Conservation (phyloP, 2,113 vertebrate genomes). For the Vimba vimba region DNA sequence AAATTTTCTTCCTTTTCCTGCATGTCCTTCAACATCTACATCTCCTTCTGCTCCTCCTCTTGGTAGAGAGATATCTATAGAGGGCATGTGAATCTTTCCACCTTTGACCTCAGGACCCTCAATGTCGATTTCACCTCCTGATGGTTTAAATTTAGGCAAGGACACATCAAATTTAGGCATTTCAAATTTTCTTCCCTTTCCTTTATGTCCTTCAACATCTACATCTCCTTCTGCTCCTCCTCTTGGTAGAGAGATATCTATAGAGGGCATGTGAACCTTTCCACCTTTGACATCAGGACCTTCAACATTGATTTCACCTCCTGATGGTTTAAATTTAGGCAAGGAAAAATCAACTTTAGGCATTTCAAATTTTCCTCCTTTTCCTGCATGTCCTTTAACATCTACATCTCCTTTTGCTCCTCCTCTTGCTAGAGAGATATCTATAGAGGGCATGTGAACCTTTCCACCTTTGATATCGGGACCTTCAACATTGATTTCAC, state of each 20-base stretch:
- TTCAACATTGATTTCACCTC: neutral
- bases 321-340: slow-evolving; percentile 37
- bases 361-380: slow-evolving; percentile 39
- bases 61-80: slow-evolving; percentile 57
- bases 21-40: slow-evolving; percentile 7
- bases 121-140: neutral
- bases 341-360: slow-evolving; percentile 44
- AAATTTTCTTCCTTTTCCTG: slow-evolving; percentile 50
- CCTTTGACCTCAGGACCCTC: slow-evolving; percentile 20
- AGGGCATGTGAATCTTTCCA: slow-evolving; percentile 53
- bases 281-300: slow-evolving; percentile 47
- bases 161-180: slow-evolving; percentile 36
- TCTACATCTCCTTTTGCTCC: neutral
- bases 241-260: slow-evolving; percentile 66
- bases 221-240: slow-evolving; percentile 56
- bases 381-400: neutral
- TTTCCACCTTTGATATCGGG: slow-evolving; percentile 52
- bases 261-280: slow-evolving; percentile 63
- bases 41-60: neutral
- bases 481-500: neutral
- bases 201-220: slow-evolving; percentile 24
- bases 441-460: slow-evolving; percentile 42
- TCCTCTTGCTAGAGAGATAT: neutral
- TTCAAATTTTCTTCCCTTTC: slow-evolving; percentile 34
- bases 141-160: neutral